Evolutionary conservation across 1,140 invertebrate species (phyloP).

Genomic region (Diachasma alloeum): DNA sequence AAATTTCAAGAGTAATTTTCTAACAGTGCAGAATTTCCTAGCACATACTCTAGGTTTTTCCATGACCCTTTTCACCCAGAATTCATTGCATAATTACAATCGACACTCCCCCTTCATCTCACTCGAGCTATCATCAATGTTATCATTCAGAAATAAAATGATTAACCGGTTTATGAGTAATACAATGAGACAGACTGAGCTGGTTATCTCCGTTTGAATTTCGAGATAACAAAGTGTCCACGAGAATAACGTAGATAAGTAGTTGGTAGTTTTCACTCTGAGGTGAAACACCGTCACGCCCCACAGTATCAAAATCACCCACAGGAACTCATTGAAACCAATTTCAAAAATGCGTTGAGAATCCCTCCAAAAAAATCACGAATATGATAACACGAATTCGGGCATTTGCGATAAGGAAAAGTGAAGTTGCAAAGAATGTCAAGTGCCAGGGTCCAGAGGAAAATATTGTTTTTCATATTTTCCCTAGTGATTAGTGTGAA

Average conservation of each 20-base stretch:
- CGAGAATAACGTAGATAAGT: slow-evolving; percentile 43
- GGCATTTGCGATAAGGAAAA: background rate
- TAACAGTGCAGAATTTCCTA: no score
- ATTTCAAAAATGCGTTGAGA: background rate
- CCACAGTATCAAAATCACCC: background rate
- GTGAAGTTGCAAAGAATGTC: background rate
- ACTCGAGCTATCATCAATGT: background rate
- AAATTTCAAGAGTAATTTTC: no score
- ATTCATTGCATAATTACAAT: no score
- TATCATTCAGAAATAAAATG: background rate
- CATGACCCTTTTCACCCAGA: no score
- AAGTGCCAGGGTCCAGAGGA: background rate
- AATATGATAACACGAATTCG: background rate
- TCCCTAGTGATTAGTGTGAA: background rate
- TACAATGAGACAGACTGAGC: background rate
- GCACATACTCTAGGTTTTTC: no score
- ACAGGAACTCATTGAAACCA: background rate
- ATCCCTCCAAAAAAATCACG: background rate
- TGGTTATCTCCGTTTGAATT: background rate
- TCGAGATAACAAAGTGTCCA: background rate
- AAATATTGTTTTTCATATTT: background rate
- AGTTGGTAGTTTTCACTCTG: slow-evolving; percentile 37
- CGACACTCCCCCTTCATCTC: background rate
- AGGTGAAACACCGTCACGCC: slow-evolving; percentile 1
- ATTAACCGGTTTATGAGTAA: background rate